Evolutionary conservation across 2,113 vertebrate species (phyloP).

Genomic region (Petrocephalus zakoni): DNA sequence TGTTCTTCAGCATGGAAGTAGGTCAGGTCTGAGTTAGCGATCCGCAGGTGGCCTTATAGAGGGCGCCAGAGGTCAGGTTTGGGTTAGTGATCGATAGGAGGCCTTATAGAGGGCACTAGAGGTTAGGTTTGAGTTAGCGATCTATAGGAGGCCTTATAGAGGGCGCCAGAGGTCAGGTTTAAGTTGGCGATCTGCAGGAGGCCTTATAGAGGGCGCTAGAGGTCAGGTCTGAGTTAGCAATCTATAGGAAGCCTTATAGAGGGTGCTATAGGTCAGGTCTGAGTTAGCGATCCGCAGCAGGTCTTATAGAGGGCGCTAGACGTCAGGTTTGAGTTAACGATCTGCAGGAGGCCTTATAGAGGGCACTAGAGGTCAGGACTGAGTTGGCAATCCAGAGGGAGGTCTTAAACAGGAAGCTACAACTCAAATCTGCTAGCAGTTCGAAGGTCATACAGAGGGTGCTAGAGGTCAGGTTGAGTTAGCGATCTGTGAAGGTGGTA

Average conservation of each 20-base stretch:
- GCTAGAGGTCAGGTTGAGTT: not conserved
- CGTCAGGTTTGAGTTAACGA: not conserved
- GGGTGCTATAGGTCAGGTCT: not conserved
- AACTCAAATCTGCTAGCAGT: no score
- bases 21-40: not conserved
- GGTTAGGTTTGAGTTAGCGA: not conserved
- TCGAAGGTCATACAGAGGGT: no score
- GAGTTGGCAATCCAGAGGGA: no score
- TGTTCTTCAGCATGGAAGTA: not conserved
- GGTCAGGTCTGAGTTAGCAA: not conserved
- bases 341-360: no score
- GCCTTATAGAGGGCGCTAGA: not conserved
- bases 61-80: not conserved
- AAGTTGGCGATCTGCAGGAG: not conserved
- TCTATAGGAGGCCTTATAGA: slow-evolving; percentile 12
- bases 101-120: not conserved
- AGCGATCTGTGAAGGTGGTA: not conserved
- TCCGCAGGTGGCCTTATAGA: not conserved
- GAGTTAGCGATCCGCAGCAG: not conserved
- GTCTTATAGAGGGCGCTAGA: not conserved
- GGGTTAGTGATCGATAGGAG: slow-evolving; percentile 7
- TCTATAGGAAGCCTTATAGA: not conserved
- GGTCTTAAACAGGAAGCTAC: no score
- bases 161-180: not conserved
- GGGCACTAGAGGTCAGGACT: no score